Percentiles rank a stretch among this genome's conserved stretches.
Conservation (phyloP, 2,113 vertebrate species). For the Caracal caracal region DNA sequence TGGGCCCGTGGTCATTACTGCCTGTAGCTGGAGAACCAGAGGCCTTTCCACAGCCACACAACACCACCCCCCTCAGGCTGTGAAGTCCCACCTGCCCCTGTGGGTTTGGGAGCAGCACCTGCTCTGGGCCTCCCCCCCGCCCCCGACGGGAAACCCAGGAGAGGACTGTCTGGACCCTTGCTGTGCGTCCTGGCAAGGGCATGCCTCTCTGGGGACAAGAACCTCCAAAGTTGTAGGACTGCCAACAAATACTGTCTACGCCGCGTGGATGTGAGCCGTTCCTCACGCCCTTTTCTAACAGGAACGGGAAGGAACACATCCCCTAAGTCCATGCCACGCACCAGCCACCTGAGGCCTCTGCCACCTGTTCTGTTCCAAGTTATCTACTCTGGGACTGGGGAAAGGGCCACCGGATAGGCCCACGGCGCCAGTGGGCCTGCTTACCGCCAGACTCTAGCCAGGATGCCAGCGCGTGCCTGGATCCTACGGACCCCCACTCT, state of each 20-base stretch:
- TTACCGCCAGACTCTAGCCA: not conserved
- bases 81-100: fast-evolving
- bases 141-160: not conserved
- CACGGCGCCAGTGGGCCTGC: not conserved
- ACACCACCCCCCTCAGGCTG: fast-evolving
- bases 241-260: not conserved
- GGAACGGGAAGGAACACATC: not conserved
- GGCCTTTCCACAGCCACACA: fast-evolving
- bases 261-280: not conserved
- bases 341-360: not conserved
- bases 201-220: too few relatives aligned
- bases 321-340: not conserved
- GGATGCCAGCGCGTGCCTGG: not conserved
- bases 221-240: not conserved
- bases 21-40: not conserved
- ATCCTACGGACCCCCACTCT: not conserved
- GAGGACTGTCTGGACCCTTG: not conserved
- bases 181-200: not conserved
- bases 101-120: not conserved
- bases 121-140: not conserved
- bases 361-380: not conserved
- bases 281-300: not conserved
- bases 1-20: too few relatives aligned
- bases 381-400: not conserved
- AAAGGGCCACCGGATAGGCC: too few relatives aligned